phyloP scores from a whole-genome alignment of 2,113 vertebrate species.

The Anhinga anhinga region DNA sequence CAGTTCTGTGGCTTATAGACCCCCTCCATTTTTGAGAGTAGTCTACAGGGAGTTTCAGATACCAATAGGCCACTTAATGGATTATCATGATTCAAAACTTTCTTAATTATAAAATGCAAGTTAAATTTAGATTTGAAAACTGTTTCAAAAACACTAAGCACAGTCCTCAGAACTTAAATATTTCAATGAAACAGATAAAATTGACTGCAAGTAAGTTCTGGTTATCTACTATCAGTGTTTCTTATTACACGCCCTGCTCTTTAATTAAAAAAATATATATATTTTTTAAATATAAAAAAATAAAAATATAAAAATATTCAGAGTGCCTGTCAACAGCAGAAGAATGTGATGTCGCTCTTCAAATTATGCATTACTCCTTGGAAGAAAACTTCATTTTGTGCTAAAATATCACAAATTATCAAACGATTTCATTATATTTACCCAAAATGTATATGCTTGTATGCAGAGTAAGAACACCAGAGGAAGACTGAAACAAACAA shows the following conservation, averaged over 20 bases:
- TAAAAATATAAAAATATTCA: neutral
- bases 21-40: neutral
- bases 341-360: neutral
- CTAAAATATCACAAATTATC: neutral
- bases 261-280: neutral
- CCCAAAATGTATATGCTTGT: neutral
- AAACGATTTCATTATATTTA: neutral
- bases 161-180: neutral
- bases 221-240: neutral
- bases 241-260: neutral
- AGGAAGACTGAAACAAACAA: neutral
- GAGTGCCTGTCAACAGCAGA: neutral
- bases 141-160: neutral
- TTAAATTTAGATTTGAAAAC: neutral
- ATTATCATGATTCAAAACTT: neutral
- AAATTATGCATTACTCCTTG: neutral
- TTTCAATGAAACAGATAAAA: neutral
- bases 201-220: neutral
- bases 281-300: too few relatives aligned
- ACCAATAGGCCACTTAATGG: neutral
- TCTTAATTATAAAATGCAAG: neutral
- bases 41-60: neutral
- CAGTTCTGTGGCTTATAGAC: neutral
- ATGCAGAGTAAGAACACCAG: neutral
- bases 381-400: neutral